Conservation (phyloP, 2,113 vertebrate genomes). For the Pelodiscus sinensis region DNA sequence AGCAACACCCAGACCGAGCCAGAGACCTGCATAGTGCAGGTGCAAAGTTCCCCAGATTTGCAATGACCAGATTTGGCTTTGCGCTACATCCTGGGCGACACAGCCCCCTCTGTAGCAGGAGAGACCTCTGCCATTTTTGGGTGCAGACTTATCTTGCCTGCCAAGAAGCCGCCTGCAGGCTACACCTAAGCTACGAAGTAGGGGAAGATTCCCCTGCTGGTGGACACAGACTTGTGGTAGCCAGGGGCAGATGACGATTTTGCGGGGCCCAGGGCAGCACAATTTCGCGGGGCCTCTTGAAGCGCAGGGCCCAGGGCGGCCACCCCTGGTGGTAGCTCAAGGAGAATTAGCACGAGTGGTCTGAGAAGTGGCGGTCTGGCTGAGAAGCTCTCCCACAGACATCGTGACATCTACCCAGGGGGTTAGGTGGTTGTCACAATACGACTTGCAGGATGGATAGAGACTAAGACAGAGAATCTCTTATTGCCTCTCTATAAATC, state of each 20-base stretch:
- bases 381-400: neutral
- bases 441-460: too few species aligned
- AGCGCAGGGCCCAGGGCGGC: too few species aligned
- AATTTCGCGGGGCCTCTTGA: too few species aligned
- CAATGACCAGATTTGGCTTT: neutral
- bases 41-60: rapidly evolving
- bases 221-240: neutral
- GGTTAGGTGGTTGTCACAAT: neutral
- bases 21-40: rapidly evolving
- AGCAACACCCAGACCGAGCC: neutral
- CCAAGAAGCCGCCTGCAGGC: neutral
- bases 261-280: too few species aligned
- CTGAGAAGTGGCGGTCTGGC: neutral
- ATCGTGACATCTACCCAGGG: neutral
- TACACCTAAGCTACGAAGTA: neutral
- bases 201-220: neutral
- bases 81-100: neutral
- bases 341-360: neutral
- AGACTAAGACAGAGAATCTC: too few species aligned
- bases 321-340: neutral
- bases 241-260: too few species aligned
- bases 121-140: too few species aligned
- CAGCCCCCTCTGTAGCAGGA: neutral
- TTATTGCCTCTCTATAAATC: too few species aligned
- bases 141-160: neutral